Percentiles rank a stretch among this genome's conserved stretches.
These are phyloP conservation scores for Heliothis virescens DNA, from an alignment of 1,140 invertebrate species.

Conservation along the genomic window DNA sequence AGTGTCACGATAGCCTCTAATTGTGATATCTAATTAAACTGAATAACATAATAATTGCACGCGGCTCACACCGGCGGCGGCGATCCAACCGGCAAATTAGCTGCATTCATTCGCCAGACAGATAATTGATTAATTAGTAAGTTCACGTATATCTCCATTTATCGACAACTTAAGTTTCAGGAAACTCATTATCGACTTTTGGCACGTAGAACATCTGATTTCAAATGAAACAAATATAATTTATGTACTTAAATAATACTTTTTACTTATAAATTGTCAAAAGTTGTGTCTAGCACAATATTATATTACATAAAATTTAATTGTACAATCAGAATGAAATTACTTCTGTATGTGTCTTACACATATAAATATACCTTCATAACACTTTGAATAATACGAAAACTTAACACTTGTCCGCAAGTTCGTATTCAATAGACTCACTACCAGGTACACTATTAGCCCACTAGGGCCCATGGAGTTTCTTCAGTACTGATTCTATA, in stretches of 20 bases:
- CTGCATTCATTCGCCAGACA: constrained; percentile 53
- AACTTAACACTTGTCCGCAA: constrained; percentile 43
- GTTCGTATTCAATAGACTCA: constrained; percentile 26
- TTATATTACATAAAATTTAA: constrained; percentile 20
- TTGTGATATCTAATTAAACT: constrained; percentile 79
- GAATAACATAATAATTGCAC: constrained; percentile 73
- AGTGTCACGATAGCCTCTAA: constrained; percentile 76
- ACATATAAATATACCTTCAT: constrained; percentile 52
- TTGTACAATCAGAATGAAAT: constrained; percentile 46
- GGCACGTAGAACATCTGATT: neutral
- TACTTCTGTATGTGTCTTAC: constrained; percentile 55
- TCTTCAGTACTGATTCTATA: constrained; percentile 81
- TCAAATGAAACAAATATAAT: constrained; percentile 2
- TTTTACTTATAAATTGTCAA: constrained; percentile 42
- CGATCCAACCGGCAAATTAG: constrained; percentile 57
- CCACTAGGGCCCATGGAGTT: constrained; percentile 75
- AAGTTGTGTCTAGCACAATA: constrained; percentile 58
- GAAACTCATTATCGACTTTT: neutral
- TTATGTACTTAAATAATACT: constrained; percentile 20
- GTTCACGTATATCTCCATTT: constrained; percentile 50
- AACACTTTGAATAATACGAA: constrained; percentile 39
- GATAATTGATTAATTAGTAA: constrained; percentile 51
- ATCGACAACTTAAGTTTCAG: neutral
- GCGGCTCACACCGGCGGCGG: constrained; percentile 44
- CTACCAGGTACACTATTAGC: neutral